phyloP scores from a whole-genome alignment of 2,113 vertebrate genomes.

The Danio rerio region DNA sequence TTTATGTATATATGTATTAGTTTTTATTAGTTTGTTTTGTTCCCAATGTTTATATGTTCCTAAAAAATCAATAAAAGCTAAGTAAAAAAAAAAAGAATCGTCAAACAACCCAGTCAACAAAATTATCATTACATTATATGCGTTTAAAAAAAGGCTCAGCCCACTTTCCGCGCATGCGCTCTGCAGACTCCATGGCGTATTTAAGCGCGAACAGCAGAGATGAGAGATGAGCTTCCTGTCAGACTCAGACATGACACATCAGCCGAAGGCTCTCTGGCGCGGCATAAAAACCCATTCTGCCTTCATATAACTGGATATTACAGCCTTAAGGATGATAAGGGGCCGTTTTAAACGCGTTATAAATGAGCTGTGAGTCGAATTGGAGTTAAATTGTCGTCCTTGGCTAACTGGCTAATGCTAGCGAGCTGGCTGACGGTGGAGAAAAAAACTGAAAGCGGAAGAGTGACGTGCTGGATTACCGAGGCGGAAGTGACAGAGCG shows the following conservation, averaged over 20 bases:
- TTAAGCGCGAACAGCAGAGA: constrained; percentile 55
- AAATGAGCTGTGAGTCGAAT: constrained; percentile 1
- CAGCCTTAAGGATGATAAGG: not conserved
- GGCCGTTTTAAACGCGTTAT: not conserved
- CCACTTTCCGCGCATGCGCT: constrained; percentile 65
- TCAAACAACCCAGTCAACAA: too few species aligned
- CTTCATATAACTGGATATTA: not conserved
- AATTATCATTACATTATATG: too few species aligned
- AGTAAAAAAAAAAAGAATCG: too few species aligned
- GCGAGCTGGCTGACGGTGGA: not conserved
- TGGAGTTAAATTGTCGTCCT: not conserved
- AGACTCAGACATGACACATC: not conserved
- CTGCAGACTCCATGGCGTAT: constrained; percentile 57
- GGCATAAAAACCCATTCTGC: not conserved
- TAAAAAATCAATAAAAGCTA: too few species aligned
- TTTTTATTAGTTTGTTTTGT: too few species aligned
- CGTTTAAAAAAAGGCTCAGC: constrained; percentile 51
- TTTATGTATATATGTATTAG: too few species aligned
- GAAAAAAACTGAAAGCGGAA: constrained; percentile 52
- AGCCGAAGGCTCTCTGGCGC: not conserved
- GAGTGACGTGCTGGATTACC: constrained; percentile 40
- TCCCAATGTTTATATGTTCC: too few species aligned
- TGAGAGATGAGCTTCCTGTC: constrained; percentile 18
- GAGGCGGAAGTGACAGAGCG: constrained; percentile 53
- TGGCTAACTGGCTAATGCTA: constrained; percentile 48